Evolutionary conservation across 2,888 invertebrate genomes (phyloP).

Genomic region (Oeneis ivallda): DNA sequence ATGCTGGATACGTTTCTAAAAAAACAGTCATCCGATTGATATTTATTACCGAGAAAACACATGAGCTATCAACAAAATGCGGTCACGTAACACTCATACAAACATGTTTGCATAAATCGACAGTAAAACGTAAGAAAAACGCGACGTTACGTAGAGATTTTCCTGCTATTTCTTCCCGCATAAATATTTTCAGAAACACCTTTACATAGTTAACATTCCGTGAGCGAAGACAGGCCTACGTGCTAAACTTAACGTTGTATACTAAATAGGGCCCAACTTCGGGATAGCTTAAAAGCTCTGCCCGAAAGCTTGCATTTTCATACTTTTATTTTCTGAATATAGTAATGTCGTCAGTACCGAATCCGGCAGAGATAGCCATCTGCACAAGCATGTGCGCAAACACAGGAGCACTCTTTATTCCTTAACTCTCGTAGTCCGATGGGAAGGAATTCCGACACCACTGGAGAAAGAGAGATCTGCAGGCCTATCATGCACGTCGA

Average conservation of each 20-base stretch:
- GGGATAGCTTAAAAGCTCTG: constrained; percentile 39
- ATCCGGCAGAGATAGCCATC: too few relatives aligned
- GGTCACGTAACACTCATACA: constrained; percentile 54
- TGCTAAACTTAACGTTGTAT: constrained; percentile 74
- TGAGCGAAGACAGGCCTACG: constrained; percentile 65
- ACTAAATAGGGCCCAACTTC: constrained; percentile 57
- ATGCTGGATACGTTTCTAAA: background rate
- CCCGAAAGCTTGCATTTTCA: constrained; percentile 15
- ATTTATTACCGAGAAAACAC: constrained; percentile 34
- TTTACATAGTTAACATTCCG: constrained; percentile 75
- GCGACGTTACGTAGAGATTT: constrained; percentile 50
- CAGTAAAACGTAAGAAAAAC: constrained; percentile 61
- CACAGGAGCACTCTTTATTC: too few relatives aligned
- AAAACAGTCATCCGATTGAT: constrained; percentile 30
- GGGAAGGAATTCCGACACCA: too few relatives aligned
- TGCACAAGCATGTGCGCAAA: too few relatives aligned
- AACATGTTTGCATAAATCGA: constrained; percentile 64
- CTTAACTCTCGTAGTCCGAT: too few relatives aligned
- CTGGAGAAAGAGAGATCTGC: too few relatives aligned
- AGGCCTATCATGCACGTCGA: too few relatives aligned
- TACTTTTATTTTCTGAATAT: background rate
- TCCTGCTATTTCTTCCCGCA: constrained; percentile 56
- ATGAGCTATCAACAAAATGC: constrained; percentile 35
- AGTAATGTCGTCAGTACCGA: too few relatives aligned
- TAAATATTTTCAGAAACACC: constrained; percentile 70